phyloP scores from a whole-genome alignment of 2,113 vertebrate genomes.

The Clarias batrachus region DNA sequence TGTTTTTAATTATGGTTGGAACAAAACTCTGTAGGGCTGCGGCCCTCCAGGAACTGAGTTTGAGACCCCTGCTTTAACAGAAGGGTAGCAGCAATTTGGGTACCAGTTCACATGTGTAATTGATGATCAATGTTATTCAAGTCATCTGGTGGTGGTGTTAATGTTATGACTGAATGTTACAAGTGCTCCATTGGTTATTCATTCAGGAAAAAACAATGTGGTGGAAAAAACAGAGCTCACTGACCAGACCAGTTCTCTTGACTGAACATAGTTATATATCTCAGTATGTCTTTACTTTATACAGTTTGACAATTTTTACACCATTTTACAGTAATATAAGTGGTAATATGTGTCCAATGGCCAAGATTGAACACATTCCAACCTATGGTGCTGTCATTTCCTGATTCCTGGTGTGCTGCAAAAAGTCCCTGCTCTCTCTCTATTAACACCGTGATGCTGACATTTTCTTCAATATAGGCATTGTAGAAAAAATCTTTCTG shows the following conservation, averaged over 20 bases:
- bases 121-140: no score
- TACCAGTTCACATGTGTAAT: no score
- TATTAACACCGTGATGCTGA: conserved; percentile 12
- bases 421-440: conserved; percentile 3
- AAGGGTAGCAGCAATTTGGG: no score
- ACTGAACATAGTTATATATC: background rate
- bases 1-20: no score
- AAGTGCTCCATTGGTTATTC: no score
- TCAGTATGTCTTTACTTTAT: background rate
- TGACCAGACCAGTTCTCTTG: background rate
- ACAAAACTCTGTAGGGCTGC: no score
- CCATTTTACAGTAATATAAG: background rate
- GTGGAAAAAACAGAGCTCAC: no score
- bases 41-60: no score
- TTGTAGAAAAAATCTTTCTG: conserved; percentile 27
- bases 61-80: no score
- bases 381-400: background rate
- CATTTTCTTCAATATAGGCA: conserved; percentile 25
- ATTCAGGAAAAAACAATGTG: background rate
- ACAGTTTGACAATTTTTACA: background rate
- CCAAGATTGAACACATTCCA: background rate
- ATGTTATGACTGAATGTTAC: no score
- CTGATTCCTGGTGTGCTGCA: background rate
- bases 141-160: no score
- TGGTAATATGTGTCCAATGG: background rate